phyloP scores from a whole-genome alignment of 2,113 vertebrate genomes.

The Candoia aspera region DNA sequence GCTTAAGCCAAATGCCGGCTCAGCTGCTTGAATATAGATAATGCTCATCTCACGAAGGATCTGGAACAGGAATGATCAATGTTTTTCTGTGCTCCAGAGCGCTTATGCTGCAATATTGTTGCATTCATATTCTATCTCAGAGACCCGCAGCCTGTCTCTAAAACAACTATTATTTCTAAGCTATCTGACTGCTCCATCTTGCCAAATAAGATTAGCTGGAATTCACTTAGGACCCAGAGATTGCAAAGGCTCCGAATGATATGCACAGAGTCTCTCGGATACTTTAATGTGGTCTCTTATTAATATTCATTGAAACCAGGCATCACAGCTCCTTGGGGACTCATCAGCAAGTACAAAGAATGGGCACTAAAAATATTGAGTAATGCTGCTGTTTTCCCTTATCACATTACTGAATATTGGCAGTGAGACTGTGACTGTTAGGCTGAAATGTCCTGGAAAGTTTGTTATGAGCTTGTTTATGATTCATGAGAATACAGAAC shows the following conservation, averaged over 20 bases:
- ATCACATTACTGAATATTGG: background rate
- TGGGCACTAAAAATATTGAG: background rate
- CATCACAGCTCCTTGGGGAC: background rate
- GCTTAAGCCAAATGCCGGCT: background rate
- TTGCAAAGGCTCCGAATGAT: background rate
- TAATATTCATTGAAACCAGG: slow-evolving; percentile 26
- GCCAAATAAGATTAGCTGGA: slow-evolving; percentile 28
- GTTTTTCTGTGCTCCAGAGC: background rate
- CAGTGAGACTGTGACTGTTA: background rate
- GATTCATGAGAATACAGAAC: background rate
- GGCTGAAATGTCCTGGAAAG: background rate
- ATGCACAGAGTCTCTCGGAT: background rate
- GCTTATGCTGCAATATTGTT: background rate
- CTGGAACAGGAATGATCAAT: background rate
- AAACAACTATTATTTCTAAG: background rate
- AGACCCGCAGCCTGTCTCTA: background rate
- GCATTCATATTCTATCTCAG: background rate
- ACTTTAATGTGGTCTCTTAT: slow-evolving; percentile 8
- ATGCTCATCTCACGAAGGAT: background rate
- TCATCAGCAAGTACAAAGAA: background rate
- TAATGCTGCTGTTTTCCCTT: background rate
- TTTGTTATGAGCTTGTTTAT: background rate
- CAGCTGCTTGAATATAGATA: background rate
- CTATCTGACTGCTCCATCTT: background rate
- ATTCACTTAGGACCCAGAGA: background rate